A percentile compares a stretch with the other conserved stretches of the same genome.
These are phyloP conservation scores for Meriones psammophilus DNA, from an alignment of 2,797 vertebrate genomes.

Conservation along the genomic window DNA sequence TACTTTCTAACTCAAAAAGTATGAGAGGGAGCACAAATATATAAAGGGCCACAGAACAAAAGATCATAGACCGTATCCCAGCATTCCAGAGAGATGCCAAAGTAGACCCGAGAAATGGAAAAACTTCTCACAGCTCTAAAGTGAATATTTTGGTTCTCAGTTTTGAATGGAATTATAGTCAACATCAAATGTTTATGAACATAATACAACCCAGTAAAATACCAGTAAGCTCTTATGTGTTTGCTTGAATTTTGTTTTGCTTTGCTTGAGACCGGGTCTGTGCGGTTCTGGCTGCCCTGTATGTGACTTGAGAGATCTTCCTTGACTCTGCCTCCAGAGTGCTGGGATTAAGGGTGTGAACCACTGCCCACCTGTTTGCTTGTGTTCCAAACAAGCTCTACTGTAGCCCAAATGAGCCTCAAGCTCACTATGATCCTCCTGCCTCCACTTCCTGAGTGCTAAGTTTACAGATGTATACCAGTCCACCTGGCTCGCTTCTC, in stretches of 20 bases:
- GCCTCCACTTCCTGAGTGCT: neutral
- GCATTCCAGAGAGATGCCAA: too few species aligned
- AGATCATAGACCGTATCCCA: too few species aligned
- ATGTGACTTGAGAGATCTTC: neutral
- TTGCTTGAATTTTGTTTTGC: neutral
- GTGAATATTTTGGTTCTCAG: too few species aligned
- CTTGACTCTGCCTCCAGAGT: neutral
- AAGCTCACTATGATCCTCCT: neutral
- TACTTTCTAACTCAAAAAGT: too few species aligned
- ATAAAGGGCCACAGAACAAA: too few species aligned
- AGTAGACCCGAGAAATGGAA: too few species aligned
- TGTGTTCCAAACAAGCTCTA: neutral
- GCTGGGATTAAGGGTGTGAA: neutral
- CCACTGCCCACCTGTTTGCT: neutral
- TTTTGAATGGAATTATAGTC: too few species aligned
- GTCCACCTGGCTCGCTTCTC: neutral
- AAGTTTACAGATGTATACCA: neutral
- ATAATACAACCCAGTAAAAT: too few species aligned
- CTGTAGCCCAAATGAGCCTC: neutral
- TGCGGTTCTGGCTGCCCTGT: neutral
- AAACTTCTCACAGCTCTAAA: too few species aligned
- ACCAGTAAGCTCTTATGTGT: too few species aligned
- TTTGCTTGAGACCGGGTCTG: neutral
- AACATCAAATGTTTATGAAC: too few species aligned
- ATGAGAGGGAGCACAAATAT: too few species aligned